A percentile compares a stretch with the other conserved stretches of the same genome.
These are phyloP conservation scores for Trichogramma dendrolimi DNA, from an alignment of 2,888 invertebrate species.

Conservation along the genomic window DNA sequence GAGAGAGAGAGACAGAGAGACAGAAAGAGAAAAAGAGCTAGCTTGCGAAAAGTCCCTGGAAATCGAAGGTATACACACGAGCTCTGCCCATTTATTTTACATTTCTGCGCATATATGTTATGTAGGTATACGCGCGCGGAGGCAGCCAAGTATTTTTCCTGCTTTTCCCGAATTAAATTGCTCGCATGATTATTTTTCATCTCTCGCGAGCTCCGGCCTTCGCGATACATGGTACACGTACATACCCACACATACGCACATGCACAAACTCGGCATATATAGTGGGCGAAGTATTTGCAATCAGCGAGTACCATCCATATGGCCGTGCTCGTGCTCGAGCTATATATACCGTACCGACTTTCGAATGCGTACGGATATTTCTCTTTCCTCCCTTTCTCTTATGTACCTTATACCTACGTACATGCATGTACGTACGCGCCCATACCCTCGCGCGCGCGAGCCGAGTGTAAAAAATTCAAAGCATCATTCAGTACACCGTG, in stretches of 20 bases:
- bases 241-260: neutral
- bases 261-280: too few relatives aligned
- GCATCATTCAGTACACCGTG: constrained; percentile 7
- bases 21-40: neutral
- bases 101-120: neutral
- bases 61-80: constrained; percentile 25
- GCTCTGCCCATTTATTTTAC: constrained; percentile 25
- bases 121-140: constrained; percentile 9
- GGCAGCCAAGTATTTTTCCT: constrained; percentile 24
- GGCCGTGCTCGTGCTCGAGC: too few relatives aligned
- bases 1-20: neutral
- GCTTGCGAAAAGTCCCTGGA: constrained; percentile 9
- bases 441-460: too few relatives aligned
- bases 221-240: neutral
- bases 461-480: constrained; percentile 8
- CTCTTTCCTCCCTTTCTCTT: neutral
- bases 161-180: constrained; percentile 24
- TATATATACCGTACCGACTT: neutral
- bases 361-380: constrained; percentile 12
- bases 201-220: neutral
- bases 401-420: too few relatives aligned
- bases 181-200: constrained; percentile 26
- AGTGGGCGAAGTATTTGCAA: constrained; percentile 16
- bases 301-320: constrained; percentile 6
- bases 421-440: too few relatives aligned